A percentile compares a stretch with the other conserved stretches of the same genome.
phyloP scores from a whole-genome alignment of 1,140 invertebrate genomes.

The Lepidurus packardi region DNA sequence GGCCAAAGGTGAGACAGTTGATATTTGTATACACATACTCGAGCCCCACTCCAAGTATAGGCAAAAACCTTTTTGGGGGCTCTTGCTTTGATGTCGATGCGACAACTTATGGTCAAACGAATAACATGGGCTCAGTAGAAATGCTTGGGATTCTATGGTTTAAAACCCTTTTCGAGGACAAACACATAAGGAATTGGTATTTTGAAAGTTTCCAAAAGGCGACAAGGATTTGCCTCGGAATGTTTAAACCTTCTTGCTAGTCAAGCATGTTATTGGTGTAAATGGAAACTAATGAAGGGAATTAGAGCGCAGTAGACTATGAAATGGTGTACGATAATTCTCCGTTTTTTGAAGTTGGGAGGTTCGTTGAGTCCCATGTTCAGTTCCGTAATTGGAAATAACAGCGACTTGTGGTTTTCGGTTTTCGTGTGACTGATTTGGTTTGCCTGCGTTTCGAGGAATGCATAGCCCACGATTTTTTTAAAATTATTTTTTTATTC shows the following conservation, averaged over 20 bases:
- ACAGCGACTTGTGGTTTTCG: neutral
- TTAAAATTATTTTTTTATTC: no score
- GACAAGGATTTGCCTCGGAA: neutral
- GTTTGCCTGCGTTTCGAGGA: neutral
- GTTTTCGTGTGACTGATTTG: neutral
- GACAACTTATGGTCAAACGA: constrained; percentile 15
- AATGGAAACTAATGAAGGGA: constrained; percentile 16
- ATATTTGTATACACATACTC: constrained; percentile 1
- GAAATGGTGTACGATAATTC: neutral
- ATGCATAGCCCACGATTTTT: neutral
- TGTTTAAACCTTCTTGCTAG: neutral
- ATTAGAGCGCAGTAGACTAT: constrained; percentile 2
- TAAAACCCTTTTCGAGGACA: neutral
- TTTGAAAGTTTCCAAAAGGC: neutral
- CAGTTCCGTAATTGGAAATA: neutral
- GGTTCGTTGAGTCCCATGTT: neutral
- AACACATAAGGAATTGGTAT: neutral
- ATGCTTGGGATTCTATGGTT: neutral
- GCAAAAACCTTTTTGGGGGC: neutral
- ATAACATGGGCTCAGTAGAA: neutral
- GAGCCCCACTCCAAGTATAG: neutral
- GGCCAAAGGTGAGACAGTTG: constrained; percentile 12
- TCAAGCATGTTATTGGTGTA: neutral
- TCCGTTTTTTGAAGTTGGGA: neutral
- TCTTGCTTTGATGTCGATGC: constrained; percentile 17